Evolutionary conservation across 1,140 invertebrate genomes (phyloP), one percentile per base, ranked within the genome.

Genomic region (Brachionus asplanchnoidis): DNA sequence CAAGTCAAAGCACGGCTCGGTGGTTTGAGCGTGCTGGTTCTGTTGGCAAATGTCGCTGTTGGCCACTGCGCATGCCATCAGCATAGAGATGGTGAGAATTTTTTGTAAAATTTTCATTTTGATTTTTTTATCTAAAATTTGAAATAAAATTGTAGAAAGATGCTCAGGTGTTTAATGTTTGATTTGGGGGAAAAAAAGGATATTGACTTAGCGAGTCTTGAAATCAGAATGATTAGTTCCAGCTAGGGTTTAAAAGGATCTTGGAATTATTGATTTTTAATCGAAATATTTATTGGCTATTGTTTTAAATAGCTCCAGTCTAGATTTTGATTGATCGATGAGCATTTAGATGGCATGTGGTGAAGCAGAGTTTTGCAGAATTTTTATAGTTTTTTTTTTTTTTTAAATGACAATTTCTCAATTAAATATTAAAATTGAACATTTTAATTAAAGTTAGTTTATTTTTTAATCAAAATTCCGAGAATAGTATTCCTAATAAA

Each of bases 271-370:
- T 68, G 65, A 68, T 68, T 68, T 68, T 68, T 68, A 32, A 68
- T 56, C 53, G 53, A 68, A 68, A 73, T 17, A 73, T 73, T 73
- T 73, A 73, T 73, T 73, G 68, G 68, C 28, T 73, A 73, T 73
- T 73, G 68, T 40, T 73, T 40, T 42, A 36, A 40, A 73, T 73
- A 73, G 40, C 32, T 40, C 68, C 68, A 40, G 68, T 42, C 36
- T 42, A 42, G 17, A 20, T 42, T 73, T 73, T 73, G 68, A 73
- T 32, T 32, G 26, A 40, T 73, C 68, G 68, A 73, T 36, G 40
- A 42, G 68, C 68, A 40, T 40, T 36, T 73, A 5, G 17, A 40
- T 42, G 28, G 53, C 53, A 56, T 56, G 53, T 23, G 53, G 53
- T 17, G 53, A 20, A 56, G 53, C 53, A 56, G 53, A 56, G 53